Evolutionary conservation across 2,113 vertebrate species (phyloP), one percentile per base, ranked within the genome.

Genomic region (Castor canadensis): DNA sequence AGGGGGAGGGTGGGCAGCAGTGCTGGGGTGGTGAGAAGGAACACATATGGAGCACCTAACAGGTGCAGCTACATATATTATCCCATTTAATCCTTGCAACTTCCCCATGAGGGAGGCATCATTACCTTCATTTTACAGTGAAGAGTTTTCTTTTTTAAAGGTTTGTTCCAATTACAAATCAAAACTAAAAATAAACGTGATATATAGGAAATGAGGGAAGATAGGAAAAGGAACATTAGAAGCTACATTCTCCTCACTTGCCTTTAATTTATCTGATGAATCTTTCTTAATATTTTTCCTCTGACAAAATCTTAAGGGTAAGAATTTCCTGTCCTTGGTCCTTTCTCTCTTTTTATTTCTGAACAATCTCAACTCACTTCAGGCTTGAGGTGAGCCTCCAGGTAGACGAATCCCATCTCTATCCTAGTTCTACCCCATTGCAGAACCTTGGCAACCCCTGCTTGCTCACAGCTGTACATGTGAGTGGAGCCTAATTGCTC

Each of bases 131-230:
- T 64, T 67, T 83, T 92, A 64, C 17, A n/a, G 38, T 22, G 45
- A 89, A 62, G 1, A 9, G 40, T 11, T 56, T 72, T 96, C 72
- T n/a, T 73, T 93, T 85, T 89, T 89, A 45, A 79, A 93, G 30
- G 2, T 66, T 35, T 81, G 45, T 87, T 94, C 47, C 60, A 80
- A 40, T 88, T 88, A 82, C n/a, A 87, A 91, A 89, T 94, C 49
- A 92, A 85, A 92, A 77, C 67, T 54, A 32, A 80, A 93, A 93
- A 87, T 77, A 40, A 72, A 60, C 86, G 64, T 7, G 4, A 60
- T 67, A 49, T 71, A 80, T 22, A 93, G 20, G 35, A 76, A 87
- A 66, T 11, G 64, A 75, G 38, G 49, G 19, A 92, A 60, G 45
- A 81, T 26, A 35, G 43, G 11, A 58, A 82, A 72, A n/a, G 17